Evolutionary conservation across 1,140 invertebrate genomes (phyloP).

Genomic region (Papilio aristodemus): DNA sequence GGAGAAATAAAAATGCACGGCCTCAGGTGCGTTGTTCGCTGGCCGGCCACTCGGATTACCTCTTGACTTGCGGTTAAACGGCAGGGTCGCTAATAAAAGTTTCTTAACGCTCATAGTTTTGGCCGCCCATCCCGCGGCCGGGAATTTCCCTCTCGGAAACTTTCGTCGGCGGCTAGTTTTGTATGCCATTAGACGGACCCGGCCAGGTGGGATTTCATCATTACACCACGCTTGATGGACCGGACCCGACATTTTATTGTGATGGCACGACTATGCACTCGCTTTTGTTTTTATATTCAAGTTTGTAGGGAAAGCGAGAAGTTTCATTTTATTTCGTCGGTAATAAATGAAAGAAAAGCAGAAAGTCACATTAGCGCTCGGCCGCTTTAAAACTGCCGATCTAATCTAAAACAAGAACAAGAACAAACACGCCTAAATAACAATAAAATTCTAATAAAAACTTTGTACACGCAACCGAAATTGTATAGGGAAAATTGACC

Average conservation of each 20-base stretch:
- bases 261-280: slow-evolving; percentile 40
- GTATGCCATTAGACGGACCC: slow-evolving; percentile 56
- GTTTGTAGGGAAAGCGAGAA: slow-evolving; percentile 35
- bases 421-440: slow-evolving; percentile 80
- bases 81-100: slow-evolving; percentile 73
- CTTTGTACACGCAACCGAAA: slow-evolving; percentile 77
- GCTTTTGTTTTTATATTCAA: slow-evolving; percentile 31
- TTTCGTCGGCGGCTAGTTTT: slow-evolving; percentile 57
- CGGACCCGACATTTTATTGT: slow-evolving; percentile 57
- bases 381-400: slow-evolving; percentile 75
- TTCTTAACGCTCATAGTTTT: slow-evolving; percentile 74
- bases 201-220: slow-evolving; percentile 57
- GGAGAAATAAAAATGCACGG: slow-evolving; percentile 66
- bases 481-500: slow-evolving; percentile 75
- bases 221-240: slow-evolving; percentile 51
- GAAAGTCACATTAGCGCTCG: slow-evolving; percentile 77
- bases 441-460: slow-evolving; percentile 80
- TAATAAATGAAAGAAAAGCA: slow-evolving; percentile 67
- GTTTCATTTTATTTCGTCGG: slow-evolving; percentile 63
- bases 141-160: slow-evolving; percentile 63
- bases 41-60: slow-evolving; percentile 63
- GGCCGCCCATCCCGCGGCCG: slow-evolving; percentile 59
- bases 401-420: slow-evolving; percentile 79
- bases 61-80: slow-evolving; percentile 72
- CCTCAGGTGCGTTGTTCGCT: slow-evolving; percentile 69